Conservation (phyloP, 2,113 vertebrate genomes). For the human (Homo sapiens) region GRCh38 chr2:229539501-229540000, state of each 20-base stretch:
- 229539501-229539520: neutral
- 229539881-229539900: neutral
- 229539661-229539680: neutral
- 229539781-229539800: neutral
- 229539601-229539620: neutral
- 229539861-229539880: fast-evolving
- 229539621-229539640: neutral
- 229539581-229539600: neutral
- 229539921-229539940: neutral
- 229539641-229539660: neutral
- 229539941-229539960: neutral
- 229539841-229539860: neutral
- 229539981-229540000: neutral
- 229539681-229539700: neutral
- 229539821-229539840: neutral
- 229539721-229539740: neutral
- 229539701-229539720: neutral
- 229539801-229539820: neutral
- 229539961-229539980: neutral
- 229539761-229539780: neutral
- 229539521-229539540: neutral
- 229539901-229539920: neutral
- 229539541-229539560: neutral
- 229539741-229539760: neutral
- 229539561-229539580: neutral